phyloP scores from a whole-genome alignment of 2,797 vertebrate species.

The Champsocephalus gunnari region DNA sequence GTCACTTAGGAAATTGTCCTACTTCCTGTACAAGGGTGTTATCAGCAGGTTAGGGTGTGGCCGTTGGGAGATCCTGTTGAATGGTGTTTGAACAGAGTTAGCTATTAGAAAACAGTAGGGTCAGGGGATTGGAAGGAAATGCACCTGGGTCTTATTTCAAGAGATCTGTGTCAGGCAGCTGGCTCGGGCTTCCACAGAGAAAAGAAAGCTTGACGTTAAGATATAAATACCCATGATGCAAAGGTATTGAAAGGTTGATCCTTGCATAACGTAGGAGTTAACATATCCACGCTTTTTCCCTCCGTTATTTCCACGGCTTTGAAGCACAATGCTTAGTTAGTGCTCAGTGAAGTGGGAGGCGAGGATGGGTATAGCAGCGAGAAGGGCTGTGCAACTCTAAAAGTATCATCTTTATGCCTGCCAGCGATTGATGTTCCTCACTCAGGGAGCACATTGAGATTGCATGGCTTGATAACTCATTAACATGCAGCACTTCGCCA shows the following conservation, averaged over 20 bases:
- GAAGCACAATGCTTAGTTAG: slow-evolving; percentile 65
- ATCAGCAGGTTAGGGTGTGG: slow-evolving; percentile 53
- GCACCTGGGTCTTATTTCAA: slow-evolving; percentile 56
- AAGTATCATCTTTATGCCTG: slow-evolving; percentile 74
- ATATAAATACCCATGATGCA: neutral
- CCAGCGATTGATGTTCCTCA: slow-evolving; percentile 76
- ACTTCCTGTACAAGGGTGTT: slow-evolving; percentile 46
- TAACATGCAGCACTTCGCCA: slow-evolving; percentile 67
- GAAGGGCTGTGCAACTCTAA: slow-evolving; percentile 60
- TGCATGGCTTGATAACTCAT: slow-evolving; percentile 80
- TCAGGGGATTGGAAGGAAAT: slow-evolving; percentile 34
- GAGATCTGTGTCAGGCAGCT: slow-evolving; percentile 46
- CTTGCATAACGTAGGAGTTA: slow-evolving; percentile 30
- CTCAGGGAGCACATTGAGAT: slow-evolving; percentile 78
- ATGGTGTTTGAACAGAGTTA: slow-evolving; percentile 27
- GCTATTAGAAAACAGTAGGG: slow-evolving; percentile 18
- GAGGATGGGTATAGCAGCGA: slow-evolving; percentile 16
- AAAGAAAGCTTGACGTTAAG: slow-evolving; percentile 18
- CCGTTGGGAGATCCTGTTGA: slow-evolving; percentile 20
- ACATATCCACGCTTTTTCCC: slow-evolving; percentile 24
- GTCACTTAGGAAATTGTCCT: slow-evolving; percentile 49
- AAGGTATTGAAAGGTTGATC: slow-evolving; percentile 17
- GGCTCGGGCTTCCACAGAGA: slow-evolving; percentile 18
- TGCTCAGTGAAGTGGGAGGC: slow-evolving; percentile 59
- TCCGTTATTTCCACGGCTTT: slow-evolving; percentile 49